Evolutionary conservation across 2,888 invertebrate species (phyloP), one percentile per base, ranked within the genome.

Genomic region (Cylloceria caligata): DNA sequence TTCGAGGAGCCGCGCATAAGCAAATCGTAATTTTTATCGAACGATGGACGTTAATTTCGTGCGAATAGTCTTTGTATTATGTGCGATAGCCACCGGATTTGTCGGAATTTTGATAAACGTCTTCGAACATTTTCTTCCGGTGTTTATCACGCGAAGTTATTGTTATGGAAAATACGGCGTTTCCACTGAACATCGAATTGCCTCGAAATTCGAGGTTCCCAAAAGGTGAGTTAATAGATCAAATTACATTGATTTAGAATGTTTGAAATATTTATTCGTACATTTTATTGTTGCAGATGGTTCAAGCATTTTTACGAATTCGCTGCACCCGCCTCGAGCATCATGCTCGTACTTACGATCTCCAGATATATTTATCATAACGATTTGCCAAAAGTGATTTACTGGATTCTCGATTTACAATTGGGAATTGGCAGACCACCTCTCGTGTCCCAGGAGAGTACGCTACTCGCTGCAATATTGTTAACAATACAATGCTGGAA

Each of bases 301-400:
- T 98, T 97, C 88, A 94, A 93, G 87, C 97, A 98, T 93, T 97
- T 97, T 90, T 98, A 98, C 90, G 89, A 95, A 5, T 95, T 96
- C 88, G 95, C 97, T 0, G 93, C 95, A 1, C 85, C 95, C 30
- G 93, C 95, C 87, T 94, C 95, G 71, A 89, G 91, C n/a, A 75
- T 91, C 0, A 92, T 94, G 19, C 90, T 95, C 13, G 83, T 92
- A n/a, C 92, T 95, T 42, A 91, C 94, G 85, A 85, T 94, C 45
- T 85, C 92, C 67, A 93, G 94, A 64, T 95, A 94, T 92, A 93
- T 94, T 75, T 93, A 93, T 60, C 92, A 93, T 36, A 90, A 90
- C 45, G 86, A 90, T 68, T 93, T 95, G 9, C 94, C 95, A 16
- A 91, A 93, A 57, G 93, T 93, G 90, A 85, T 96, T 13, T 86